Base-by-base conservation (phyloP, 2,888 invertebrate species). In the Himalopsyche tibetana region DNA sequence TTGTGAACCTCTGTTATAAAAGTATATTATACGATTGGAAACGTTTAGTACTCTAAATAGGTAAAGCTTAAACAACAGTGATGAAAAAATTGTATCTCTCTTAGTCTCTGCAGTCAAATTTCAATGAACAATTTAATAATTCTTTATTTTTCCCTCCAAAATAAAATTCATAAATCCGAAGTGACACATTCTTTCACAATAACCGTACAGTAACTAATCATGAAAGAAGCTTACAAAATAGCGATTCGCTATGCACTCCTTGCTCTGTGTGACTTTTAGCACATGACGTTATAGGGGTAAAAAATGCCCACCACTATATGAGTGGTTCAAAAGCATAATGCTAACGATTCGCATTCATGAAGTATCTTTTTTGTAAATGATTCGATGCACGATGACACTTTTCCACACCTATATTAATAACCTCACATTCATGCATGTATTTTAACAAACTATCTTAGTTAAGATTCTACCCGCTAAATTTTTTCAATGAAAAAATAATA, bases 181-280 rank as follows among this genome's bases (percentile, higher is more conserved):
- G 28, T 63, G 63, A 63, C 63, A 63, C 63, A 63, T 63, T 80
- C 38, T 12, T 80, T 28, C n/a, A 12, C 80, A 80, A 80, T 36
- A 80, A 84, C 55, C 80, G 28, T 19, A 55, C 85, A 55, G 63
- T 85, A 82, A 85, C 82, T 74, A 69, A 51, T 74, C 85, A 74
- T 74, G 55, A 74, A 82, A 82, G 74, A 82, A 79, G 38, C 69
- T 63, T 85, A 74, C 82, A 79, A 82, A 85, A 82, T 82, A 36
- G 17, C n/a, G 55, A 85, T 85, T 82, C 63, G 82, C 40, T 9
- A 82, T 38, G 85, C 82, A 85, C 85, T 85, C 55, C 63, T 82
- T 79, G 85, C 82, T 82, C 42, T 79, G 45, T 74, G 79, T 36
- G 63, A 45, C 79, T 82, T 85, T 85, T 85, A 40, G 15, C 80